Evolutionary conservation across 2,797 vertebrate species (phyloP), one percentile per base, ranked within the genome.

Genomic region (Catostomus latipinnis): DNA sequence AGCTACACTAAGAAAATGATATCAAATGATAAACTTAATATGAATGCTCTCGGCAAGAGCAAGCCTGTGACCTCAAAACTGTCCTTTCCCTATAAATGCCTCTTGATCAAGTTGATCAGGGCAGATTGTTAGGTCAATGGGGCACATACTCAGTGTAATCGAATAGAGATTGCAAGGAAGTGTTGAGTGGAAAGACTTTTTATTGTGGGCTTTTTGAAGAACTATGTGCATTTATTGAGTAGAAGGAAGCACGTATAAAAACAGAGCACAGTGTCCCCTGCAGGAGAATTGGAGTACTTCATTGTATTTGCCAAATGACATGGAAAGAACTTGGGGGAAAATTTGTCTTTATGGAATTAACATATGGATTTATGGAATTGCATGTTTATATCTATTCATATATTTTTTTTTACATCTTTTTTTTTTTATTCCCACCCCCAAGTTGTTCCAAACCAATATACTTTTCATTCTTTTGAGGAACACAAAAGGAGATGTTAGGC

Each of bases 131-230:
- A 83, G 85, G 88, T 84, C 85, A 89, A 76, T 85, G 87, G 87
- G 81, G 84, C 84, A 74, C 88, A 86, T 89, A 86, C 91, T 87
- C 75, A 81, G 76, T 48, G 63, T 83, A 87, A 88, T 89, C 83
- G 71, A 83, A 56, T 10, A 58, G 71, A 73, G 77, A 81, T 85
- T 82, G 85, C 56, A 74, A 74, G 81, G 53, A 76, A 79, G 83
- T 70, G 77, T 81, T 82, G 76, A 67, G 71, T 57, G 49, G 53
- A 70, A 63, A 53, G 60, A 48, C 43, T 72, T 7, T 49, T 7
- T 49, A 65, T 76, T 46, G 61, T 66, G 56, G 60, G 69, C 54
- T 49, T 53, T 78, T 80, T 86, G 78, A 71, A 14, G 10, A 18
- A 5, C 60, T 48, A 43, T 46, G 69, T 46, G 16, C 16, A 50